Evolutionary conservation across 2,797 vertebrate species (phyloP), one percentile per base, ranked within the genome.

Genomic region (Emydoidea blandingii): DNA sequence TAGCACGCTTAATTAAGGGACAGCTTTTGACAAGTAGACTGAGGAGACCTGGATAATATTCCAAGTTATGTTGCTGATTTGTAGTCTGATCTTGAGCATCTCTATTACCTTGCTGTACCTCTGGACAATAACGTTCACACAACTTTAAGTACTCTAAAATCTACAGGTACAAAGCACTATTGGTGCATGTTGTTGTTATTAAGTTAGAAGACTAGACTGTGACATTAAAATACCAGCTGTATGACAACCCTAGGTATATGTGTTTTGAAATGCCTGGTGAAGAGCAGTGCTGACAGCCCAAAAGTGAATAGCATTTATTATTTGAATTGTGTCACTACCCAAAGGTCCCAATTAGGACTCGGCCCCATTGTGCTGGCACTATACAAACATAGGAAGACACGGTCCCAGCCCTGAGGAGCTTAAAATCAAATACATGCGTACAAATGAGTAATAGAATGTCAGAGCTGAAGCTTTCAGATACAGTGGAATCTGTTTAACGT

Each of bases 1-100:
- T 37, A 89, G 68, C 72, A 37, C 81, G 83, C 78, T 96, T 89
- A 88, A 87, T 92, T 94, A 76, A 87, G 84, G 88, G 78, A 94
- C 93, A 95, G 89, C 84, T 95, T 72, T 57, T 86, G 57, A 18
- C 86, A 78, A 88, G 87, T 0, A 0, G 53, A 91, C 79, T 74
- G 92, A 91, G 82, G 78, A 94, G 80, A 94, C 34, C 72, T 65
- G 41, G 82, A 90, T 88, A 92, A 57, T 4, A 85, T 68, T 68
- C 94, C 87, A 92, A 54, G 82, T 29, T 93, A 34, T 88, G 82
- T 57, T 92, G 79, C 6, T 76, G 29, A 94, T 81, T 80, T 90
- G 47, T 59, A 16, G 27, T 15, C 0, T 44, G 83, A 62, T 7
- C 44, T 92, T 74, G 25, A 93, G 41, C 93, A 80, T 6, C 8